Base-by-base conservation (phyloP, 2,113 vertebrate species). In the Garra rufa region DNA sequence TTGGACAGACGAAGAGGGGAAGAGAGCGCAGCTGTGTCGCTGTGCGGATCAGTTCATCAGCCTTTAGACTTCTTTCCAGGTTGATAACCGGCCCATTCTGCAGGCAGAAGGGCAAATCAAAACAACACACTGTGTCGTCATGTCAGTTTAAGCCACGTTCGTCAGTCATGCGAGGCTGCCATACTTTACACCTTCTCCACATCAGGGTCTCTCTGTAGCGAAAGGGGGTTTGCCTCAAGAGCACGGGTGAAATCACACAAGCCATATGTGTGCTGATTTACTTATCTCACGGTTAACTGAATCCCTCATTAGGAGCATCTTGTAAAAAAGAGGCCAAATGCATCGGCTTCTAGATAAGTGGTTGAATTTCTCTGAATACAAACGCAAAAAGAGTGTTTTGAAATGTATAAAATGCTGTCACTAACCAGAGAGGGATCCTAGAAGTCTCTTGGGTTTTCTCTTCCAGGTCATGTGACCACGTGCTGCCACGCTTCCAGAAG, bases 401-500 rank as follows among this genome's bases (percentile, higher is more conserved):
- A 52, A 26, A 48, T 34, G 34, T 15, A 48, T 74, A 74, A 74
- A 19, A 57, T 41, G 19, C 6, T 21, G 10, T 77, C 13, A 87
- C 93, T 91, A 67, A 94, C 94, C 94, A 34, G 90, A 92, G 41
- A 93, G 89, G 90, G 90, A 93, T 94, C 91, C 93, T 87, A 93
- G 87, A 91, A 90, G 91, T 91, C 89, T 92, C 88, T 90, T 91
- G 85, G 90, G 87, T 89, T 92, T 94, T 93, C 90, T 92, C 92
- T 93, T 95, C 93, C 93, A 94, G 93, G 93, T 95, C 94, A 95
- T 94, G 93, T 95, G 93, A 94, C 93, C 93, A 90, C 88, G 90
- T 88, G 91, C 92, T 86, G 88, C 88, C 91, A 92, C 90, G 88
- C 91, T 87, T 91, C 85, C 88, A 90, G 85, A 89, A 89, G 90